Percentiles rank a stretch among this genome's conserved stretches.
These are phyloP conservation scores for Balaenoptera acutorostrata DNA, from an alignment of 2,113 vertebrate species.

Conservation along the genomic window DNA sequence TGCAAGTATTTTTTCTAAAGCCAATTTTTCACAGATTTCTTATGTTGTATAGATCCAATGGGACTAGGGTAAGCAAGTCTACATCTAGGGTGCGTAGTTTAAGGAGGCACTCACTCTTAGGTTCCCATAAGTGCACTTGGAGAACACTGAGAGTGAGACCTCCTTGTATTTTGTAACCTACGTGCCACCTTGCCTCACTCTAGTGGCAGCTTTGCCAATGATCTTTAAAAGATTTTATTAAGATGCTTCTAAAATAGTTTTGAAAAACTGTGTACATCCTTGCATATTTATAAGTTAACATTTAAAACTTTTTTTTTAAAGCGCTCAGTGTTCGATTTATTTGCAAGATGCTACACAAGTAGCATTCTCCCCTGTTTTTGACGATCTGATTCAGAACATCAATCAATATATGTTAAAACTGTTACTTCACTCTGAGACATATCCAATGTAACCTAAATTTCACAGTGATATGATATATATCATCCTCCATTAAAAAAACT, in stretches of 20 bases:
- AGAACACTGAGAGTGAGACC: not conserved
- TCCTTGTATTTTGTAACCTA: not conserved
- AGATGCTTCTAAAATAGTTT: not conserved
- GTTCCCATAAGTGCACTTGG: not conserved
- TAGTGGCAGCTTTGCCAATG: not conserved
- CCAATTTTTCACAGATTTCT: not conserved
- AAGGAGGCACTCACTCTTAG: not conserved
- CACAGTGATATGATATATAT: not conserved
- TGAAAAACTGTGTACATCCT: not conserved
- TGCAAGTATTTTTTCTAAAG: not conserved
- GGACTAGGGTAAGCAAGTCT: not conserved
- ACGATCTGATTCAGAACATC: conserved; percentile 88
- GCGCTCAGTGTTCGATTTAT: conserved; percentile 74
- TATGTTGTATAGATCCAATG: not conserved
- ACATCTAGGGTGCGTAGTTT: not conserved
- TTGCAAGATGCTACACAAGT: conserved; percentile 82
- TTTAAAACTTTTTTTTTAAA: not conserved
- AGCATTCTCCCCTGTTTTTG: conserved; percentile 84
- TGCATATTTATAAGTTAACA: not conserved
- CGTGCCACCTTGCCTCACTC: not conserved
- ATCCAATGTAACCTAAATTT: not conserved
- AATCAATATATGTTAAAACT: not conserved
- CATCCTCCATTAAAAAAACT: not conserved
- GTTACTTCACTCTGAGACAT: not conserved
- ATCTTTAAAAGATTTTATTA: not conserved